A percentile compares a stretch with the other conserved stretches of the same genome.
phyloP scores from a whole-genome alignment of 2,113 vertebrate genomes.

The Salminus brasiliensis region DNA sequence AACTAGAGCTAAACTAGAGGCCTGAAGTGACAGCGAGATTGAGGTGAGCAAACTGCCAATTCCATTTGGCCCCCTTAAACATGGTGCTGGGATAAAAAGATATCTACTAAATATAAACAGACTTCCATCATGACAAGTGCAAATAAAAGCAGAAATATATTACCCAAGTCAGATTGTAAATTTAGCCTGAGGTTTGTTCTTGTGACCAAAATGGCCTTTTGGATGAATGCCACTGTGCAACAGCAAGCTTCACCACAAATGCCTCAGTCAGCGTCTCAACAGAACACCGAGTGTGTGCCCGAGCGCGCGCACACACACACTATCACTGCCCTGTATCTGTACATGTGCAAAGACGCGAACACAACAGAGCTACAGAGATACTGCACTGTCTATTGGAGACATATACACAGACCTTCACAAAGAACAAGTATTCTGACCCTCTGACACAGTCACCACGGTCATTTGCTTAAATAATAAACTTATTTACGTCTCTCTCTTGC shows the following conservation, averaged over 20 bases:
- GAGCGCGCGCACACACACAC: background rate
- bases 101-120: background rate
- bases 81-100: background rate
- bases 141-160: constrained; percentile 4
- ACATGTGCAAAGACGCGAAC: background rate
- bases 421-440: background rate
- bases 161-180: background rate
- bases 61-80: background rate
- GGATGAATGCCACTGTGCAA: constrained; percentile 19
- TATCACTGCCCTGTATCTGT: background rate
- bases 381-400: background rate
- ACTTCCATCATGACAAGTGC: background rate
- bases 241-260: background rate
- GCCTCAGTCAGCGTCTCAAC: constrained; percentile 15
- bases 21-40: background rate
- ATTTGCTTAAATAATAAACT: constrained; percentile 50
- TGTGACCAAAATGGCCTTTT: constrained; percentile 54
- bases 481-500: background rate
- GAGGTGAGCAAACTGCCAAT: background rate
- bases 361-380: constrained; percentile 17
- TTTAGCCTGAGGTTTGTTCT: constrained; percentile 42
- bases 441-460: constrained; percentile 52
- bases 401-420: background rate
- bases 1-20: background rate
- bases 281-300: background rate